Conservation (phyloP, 2,113 vertebrate species). For the Setophaga coronata region DNA sequence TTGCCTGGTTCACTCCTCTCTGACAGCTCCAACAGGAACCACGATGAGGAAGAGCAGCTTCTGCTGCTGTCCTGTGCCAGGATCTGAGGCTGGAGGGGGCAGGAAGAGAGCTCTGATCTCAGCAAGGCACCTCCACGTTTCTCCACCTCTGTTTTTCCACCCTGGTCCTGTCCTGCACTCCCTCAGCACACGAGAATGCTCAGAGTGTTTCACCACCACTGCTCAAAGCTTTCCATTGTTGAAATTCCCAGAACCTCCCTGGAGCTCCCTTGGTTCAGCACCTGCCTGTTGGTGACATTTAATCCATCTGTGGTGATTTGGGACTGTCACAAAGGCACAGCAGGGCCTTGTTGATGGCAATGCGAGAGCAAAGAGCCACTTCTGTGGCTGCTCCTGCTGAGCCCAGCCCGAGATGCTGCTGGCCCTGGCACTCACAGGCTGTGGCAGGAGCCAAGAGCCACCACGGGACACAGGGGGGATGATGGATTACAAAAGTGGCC, state of each 20-base stretch:
- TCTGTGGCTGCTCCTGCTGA: background rate
- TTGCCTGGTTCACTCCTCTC: accelerated
- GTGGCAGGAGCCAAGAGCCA: background rate
- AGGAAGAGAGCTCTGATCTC: accelerated
- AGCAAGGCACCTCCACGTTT: accelerated
- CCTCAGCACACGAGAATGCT: accelerated
- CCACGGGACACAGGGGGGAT: accelerated
- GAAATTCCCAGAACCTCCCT: accelerated
- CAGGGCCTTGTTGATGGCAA: accelerated
- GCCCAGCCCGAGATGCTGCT: background rate
- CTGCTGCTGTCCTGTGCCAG: background rate
- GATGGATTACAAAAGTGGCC: background rate
- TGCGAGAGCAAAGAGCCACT: accelerated
- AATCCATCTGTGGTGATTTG: accelerated
- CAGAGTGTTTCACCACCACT: background rate
- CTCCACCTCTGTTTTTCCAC: background rate
- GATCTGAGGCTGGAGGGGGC: background rate
- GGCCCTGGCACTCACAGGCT: background rate
- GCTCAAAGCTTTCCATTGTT: accelerated
- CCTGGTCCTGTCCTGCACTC: background rate
- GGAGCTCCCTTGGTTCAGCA: background rate
- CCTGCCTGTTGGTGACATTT: background rate
- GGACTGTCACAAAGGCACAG: background rate
- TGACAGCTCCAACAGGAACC: background rate
- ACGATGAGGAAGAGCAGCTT: accelerated